Evolutionary conservation across 2,888 invertebrate genomes (phyloP), one percentile per base, ranked within the genome.

Genomic region (Ashinkailepas kermadecensis): DNA sequence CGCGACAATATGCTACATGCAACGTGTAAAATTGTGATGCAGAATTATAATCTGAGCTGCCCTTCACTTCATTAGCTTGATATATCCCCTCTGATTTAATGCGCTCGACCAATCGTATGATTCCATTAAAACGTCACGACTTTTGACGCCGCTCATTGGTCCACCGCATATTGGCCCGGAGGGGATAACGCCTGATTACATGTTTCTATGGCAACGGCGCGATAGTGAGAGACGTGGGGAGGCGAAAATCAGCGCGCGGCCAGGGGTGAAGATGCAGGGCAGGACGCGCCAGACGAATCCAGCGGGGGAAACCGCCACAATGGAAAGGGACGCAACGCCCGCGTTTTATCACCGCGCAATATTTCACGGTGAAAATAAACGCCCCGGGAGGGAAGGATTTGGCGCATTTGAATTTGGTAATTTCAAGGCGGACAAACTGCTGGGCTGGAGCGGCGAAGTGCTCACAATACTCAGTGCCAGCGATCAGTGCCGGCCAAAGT

Each of bases 101-200:
- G 54, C 70, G 70, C 70, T 70, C 70, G 70, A 70, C 70, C 70
- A 70, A 70, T 70, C 70, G 70, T 70, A 11, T 70, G 70, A 70
- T 70, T 70, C 70, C 70, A 70, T 70, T 70, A 70, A 70, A 70
- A 70, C 70, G 70, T 70, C 70, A 70, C 70, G 70, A 70, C 70
- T 70, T 70, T 70, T 70, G 70, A 70, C 70, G 70, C 70, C 54
- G 70, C 70, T 70, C 70, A 70, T 70, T 70, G 70, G 70, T 70
- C 70, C 70, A 54, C 70, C 70, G 70, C 70, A 70, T 70, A 70
- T 70, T 70, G 70, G 70, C 70, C 70, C 54, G 54, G 70, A 70
- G 70, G 70, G 70, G 70, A 70, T 70, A 70, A 70, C 70, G 70
- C 70, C 70, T 70, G 70, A 70, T 70, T 70, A 70, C 70, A 70